Evolutionary conservation across 2,113 vertebrate species (phyloP).

Genomic region (Cynocephalus volans): DNA sequence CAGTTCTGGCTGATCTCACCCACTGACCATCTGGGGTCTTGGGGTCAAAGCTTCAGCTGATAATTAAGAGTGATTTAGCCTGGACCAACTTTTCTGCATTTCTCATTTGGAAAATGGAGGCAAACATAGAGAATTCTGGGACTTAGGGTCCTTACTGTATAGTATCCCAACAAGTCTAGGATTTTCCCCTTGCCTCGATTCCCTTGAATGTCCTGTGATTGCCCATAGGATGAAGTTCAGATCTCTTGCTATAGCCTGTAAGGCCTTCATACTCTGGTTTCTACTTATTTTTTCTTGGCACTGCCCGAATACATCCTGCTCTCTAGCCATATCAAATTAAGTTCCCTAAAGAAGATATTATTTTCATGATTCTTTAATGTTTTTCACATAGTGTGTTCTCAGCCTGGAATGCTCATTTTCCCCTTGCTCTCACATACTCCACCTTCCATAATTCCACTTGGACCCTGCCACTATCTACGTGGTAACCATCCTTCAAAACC

Average conservation of each 20-base stretch:
- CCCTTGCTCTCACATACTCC: background rate
- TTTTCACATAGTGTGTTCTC: background rate
- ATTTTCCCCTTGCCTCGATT: background rate
- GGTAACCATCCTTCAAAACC: background rate
- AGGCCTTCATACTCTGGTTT: background rate
- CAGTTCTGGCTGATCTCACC: background rate
- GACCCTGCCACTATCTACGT: background rate
- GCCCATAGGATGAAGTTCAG: background rate
- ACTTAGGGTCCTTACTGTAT: background rate
- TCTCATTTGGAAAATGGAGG: slow-evolving; percentile 20
- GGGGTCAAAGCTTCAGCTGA: background rate
- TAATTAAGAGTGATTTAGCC: background rate
- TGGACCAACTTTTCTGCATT: background rate
- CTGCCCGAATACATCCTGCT: background rate
- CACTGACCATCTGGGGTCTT: background rate
- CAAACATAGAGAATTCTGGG: slow-evolving; percentile 26
- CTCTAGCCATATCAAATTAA: slow-evolving; percentile 10
- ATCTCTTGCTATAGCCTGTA: background rate
- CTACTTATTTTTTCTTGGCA: slow-evolving; percentile 11
- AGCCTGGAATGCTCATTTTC: background rate
- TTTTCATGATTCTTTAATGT: slow-evolving; percentile 1
- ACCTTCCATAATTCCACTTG: background rate
- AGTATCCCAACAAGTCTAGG: background rate
- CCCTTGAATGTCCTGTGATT: background rate
- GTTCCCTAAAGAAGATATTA: background rate